Conservation (phyloP, 2,113 vertebrate species). For the Sminthopsis crassicaudata region DNA sequence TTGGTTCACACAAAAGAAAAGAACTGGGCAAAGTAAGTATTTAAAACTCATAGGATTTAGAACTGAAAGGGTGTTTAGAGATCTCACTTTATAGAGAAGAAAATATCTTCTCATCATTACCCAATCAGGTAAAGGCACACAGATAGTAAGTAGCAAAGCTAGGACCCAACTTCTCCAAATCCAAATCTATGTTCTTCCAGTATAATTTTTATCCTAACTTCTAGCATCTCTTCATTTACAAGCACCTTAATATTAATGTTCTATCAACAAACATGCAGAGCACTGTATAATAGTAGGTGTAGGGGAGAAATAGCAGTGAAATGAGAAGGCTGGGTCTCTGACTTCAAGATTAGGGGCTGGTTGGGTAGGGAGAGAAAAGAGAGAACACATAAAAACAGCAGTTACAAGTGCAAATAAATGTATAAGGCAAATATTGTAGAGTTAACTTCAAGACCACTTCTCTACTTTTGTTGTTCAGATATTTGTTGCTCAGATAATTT, state of each 20-base stretch:
- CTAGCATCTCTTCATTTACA: not conserved
- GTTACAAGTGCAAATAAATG: slow-evolving; percentile 7
- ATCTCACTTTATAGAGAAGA: not conserved
- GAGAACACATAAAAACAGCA: not conserved
- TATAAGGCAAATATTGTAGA: slow-evolving; percentile 17
- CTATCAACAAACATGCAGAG: not conserved
- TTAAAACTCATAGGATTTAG: not conserved
- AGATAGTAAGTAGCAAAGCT: not conserved
- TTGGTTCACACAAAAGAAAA: slow-evolving; percentile 91
- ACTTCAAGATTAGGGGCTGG: not conserved
- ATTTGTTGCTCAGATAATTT: not conserved
- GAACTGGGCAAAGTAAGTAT: slow-evolving; percentile 93
- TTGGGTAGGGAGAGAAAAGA: not conserved
- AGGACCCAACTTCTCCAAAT: not conserved
- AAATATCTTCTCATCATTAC: not conserved
- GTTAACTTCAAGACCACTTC: slow-evolving; percentile 5
- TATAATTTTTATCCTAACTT: not conserved
- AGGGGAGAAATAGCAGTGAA: not conserved
- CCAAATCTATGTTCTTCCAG: not conserved
- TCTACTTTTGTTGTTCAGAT: not conserved
- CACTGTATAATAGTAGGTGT: not conserved
- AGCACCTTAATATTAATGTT: not conserved
- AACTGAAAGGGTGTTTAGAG: not conserved
- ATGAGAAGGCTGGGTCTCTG: not conserved
- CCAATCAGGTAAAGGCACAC: no score